phyloP scores from a whole-genome alignment of 2,113 vertebrate species.

The Pluvialis apricaria region DNA sequence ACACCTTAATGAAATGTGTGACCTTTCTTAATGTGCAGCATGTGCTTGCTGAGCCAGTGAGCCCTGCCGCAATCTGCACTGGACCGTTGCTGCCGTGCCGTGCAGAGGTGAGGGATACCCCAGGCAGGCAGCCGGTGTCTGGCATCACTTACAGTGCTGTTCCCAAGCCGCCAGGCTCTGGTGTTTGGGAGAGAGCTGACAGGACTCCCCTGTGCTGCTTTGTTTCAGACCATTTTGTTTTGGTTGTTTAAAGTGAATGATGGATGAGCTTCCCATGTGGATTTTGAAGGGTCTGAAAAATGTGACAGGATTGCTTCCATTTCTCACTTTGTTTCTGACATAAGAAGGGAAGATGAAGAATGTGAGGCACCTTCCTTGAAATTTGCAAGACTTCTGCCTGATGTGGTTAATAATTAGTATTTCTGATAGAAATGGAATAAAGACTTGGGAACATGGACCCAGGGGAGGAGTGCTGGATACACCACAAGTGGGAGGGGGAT shows the following conservation, averaged over 20 bases:
- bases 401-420: neutral
- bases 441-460: neutral
- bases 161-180: fast-evolving
- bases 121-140: too few species aligned
- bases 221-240: neutral
- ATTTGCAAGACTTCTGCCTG: neutral
- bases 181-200: neutral
- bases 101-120: neutral
- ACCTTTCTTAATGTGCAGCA: neutral
- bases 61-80: neutral
- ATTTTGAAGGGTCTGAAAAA: conserved; percentile 25
- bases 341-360: neutral
- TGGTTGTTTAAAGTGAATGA: neutral
- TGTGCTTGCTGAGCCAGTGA: neutral
- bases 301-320: neutral
- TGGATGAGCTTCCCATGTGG: neutral
- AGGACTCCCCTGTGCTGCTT: neutral
- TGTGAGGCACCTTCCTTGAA: neutral
- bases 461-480: neutral
- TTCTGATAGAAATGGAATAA: neutral
- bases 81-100: fast-evolving
- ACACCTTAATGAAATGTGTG: neutral
- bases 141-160: fast-evolving
- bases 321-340: neutral
- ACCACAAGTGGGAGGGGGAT: fast-evolving